Conservation (phyloP, 2,888 invertebrate genomes). For the Choristoneura rosaceana region DNA sequence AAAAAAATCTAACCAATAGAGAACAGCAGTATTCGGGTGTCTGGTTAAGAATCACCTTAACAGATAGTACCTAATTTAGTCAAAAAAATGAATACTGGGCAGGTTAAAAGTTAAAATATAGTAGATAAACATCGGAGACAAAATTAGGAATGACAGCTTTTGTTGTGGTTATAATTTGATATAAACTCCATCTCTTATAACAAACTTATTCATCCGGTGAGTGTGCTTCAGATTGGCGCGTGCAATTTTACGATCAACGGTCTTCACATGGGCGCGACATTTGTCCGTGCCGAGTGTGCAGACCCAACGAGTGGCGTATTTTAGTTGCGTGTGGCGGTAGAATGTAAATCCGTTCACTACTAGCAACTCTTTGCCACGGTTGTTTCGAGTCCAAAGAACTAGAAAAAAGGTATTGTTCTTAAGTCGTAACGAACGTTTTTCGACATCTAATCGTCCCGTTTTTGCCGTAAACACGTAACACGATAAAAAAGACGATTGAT, state of each 20-base stretch:
- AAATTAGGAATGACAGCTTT: too few species aligned
- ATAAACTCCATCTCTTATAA: constrained; percentile 7
- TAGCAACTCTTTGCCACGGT: constrained; percentile 45
- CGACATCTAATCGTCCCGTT: too few species aligned
- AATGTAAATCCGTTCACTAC: constrained; percentile 51
- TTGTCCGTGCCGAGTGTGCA: constrained; percentile 40
- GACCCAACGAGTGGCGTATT: constrained; percentile 41
- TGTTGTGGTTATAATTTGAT: background rate
- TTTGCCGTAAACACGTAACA: too few species aligned
- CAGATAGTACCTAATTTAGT: too few species aligned
- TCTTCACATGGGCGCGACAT: background rate
- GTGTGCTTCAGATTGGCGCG: background rate
- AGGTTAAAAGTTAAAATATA: too few species aligned
- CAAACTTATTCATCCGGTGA: background rate
- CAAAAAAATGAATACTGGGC: too few species aligned
- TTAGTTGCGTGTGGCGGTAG: constrained; percentile 38
- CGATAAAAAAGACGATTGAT: too few species aligned
- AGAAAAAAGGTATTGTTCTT: background rate
- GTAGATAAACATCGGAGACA: too few species aligned
- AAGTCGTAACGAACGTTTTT: background rate
- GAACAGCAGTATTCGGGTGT: too few species aligned
- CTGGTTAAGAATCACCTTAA: too few species aligned
- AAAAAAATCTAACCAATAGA: too few species aligned
- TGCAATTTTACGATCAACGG: background rate
- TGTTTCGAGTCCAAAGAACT: constrained; percentile 36